phyloP scores from a whole-genome alignment of 2,113 vertebrate genomes.

The Pungitius pungitius region DNA sequence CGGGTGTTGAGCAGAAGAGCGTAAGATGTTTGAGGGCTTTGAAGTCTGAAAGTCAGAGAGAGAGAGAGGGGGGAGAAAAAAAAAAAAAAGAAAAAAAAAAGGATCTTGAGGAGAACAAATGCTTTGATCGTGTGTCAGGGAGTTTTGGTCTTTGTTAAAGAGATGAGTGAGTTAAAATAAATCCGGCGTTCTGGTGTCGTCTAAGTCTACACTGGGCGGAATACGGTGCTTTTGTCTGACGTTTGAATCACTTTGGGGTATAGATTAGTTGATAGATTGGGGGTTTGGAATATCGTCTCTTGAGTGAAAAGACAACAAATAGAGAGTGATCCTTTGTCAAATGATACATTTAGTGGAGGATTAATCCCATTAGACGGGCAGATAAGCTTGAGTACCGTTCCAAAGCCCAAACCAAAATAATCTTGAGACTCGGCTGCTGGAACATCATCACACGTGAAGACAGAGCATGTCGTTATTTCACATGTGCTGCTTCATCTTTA shows the following conservation, averaged over 20 bases:
- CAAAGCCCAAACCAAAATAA: conserved; percentile 37
- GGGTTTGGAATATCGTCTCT: conserved; percentile 39
- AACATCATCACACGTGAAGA: conserved; percentile 50
- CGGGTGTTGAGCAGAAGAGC: conserved; percentile 51
- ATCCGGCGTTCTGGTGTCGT: conserved; percentile 60
- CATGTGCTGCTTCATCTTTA: conserved; percentile 36
- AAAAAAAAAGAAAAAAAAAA: conserved; percentile 61
- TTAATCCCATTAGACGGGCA: conserved; percentile 56
- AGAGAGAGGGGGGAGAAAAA: conserved; percentile 1
- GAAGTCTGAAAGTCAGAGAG: conserved; percentile 64
- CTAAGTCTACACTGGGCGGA: conserved; percentile 40
- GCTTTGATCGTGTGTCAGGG: conserved; percentile 76
- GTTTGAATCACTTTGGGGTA: conserved; percentile 52
- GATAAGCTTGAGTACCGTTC: conserved; percentile 30
- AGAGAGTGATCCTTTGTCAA: conserved; percentile 62
- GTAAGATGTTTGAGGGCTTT: conserved; percentile 71
- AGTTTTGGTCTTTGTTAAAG: conserved; percentile 70
- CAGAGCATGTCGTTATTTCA: conserved; percentile 12
- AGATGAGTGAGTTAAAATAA: conserved; percentile 74
- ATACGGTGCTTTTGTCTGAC: conserved; percentile 58
- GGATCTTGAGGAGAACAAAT: conserved; percentile 61
- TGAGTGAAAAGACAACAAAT: conserved; percentile 59
- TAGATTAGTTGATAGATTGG: conserved; percentile 55
- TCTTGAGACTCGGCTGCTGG: conserved; percentile 23
- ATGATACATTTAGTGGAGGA: conserved; percentile 61